These are phyloP conservation scores for Monoplex corrugatus DNA, from an alignment of 2,888 invertebrate species.

Conservation along the genomic window DNA sequence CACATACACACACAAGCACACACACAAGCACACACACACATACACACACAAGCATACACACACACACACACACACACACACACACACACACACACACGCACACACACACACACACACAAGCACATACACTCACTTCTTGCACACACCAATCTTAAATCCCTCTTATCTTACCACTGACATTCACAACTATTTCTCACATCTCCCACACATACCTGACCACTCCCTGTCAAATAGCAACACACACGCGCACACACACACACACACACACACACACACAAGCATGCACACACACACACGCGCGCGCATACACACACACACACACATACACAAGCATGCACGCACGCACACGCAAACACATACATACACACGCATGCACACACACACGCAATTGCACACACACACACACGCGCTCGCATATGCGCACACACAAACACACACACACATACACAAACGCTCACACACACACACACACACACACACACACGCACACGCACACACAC, in stretches of 20 bases:
- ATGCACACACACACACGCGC: no score
- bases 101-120: not conserved
- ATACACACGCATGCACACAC: conserved; percentile 8
- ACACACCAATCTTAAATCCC: not conserved
- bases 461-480: not conserved
- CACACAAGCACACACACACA: not conserved
- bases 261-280: not conserved
- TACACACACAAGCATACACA: conserved; percentile 17
- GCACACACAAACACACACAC: not conserved
- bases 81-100: conserved; percentile 17
- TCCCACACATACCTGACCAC: no score
- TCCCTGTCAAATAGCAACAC: not conserved
- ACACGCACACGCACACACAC: not conserved
- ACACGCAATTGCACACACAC: not conserved
- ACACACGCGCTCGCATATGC: not conserved
- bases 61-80: conserved; percentile 22
- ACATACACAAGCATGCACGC: conserved; percentile 1
- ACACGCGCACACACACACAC: not conserved
- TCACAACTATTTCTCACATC: no score
- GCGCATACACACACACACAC: conserved; percentile 15
- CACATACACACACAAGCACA: not conserved
- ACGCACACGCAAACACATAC: conserved; percentile 16
- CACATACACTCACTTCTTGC: not conserved
- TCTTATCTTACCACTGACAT: not conserved
- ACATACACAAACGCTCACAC: conserved; percentile 18